These are phyloP conservation scores for Conus betulinus DNA, from an alignment of 1,140 invertebrate species.

Conservation along the genomic window DNA sequence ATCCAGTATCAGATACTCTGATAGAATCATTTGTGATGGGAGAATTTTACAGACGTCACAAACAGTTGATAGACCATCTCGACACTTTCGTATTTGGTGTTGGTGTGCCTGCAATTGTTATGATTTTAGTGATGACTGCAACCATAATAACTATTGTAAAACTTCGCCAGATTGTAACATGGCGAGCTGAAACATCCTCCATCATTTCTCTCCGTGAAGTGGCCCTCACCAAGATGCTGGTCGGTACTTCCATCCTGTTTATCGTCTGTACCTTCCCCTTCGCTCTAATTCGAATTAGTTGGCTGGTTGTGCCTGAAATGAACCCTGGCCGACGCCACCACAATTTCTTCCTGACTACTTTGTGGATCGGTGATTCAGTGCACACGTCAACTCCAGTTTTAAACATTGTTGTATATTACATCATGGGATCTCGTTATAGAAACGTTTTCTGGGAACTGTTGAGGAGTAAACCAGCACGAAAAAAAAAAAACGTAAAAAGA, in stretches of 20 bases:
- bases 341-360: neutral
- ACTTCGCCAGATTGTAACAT: too few relatives aligned
- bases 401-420: neutral
- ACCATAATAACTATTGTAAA: neutral
- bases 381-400: neutral
- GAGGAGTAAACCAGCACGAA: too few relatives aligned
- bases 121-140: neutral
- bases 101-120: neutral
- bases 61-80: neutral
- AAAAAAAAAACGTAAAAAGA: too few relatives aligned
- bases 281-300: neutral
- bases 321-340: neutral
- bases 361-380: neutral
- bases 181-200: too few relatives aligned
- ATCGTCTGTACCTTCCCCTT: neutral
- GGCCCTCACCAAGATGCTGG: too few relatives aligned
- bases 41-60: neutral
- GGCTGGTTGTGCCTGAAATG: neutral
- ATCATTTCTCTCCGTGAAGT: too few relatives aligned
- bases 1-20: neutral
- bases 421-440: neutral
- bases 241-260: too few relatives aligned
- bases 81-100: neutral
- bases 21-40: neutral
- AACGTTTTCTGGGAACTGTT: neutral